These are phyloP conservation scores for Catalaphyllia jardinei DNA, from an alignment of 64 coral and sea anemone genomes.

Conservation along the genomic window DNA sequence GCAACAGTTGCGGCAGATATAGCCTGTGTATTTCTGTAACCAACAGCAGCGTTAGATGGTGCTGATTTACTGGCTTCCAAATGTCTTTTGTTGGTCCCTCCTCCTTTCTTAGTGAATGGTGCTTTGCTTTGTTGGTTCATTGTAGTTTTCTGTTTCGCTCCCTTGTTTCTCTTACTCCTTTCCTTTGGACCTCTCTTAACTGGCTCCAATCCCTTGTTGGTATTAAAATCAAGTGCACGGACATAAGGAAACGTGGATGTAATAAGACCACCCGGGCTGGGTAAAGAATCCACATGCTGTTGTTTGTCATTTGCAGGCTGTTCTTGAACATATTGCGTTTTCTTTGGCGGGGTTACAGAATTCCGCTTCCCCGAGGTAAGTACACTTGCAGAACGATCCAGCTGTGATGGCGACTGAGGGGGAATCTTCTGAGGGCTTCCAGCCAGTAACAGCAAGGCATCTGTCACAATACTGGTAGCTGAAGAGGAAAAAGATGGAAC, in stretches of 20 bases:
- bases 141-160: not conserved
- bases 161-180: not conserved
- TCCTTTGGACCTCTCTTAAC: not conserved
- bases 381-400: not conserved
- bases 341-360: not conserved
- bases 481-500: not conserved
- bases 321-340: not conserved
- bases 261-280: not conserved
- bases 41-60: not conserved
- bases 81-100: not conserved
- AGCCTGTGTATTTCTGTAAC: not conserved
- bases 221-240: slow-evolving; percentile 23
- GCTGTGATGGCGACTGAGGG: not conserved
- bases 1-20: not conserved
- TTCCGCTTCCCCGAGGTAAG: not conserved
- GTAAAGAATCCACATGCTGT: not conserved
- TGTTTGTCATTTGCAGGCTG: not conserved
- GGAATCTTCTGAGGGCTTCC: slow-evolving; percentile 46
- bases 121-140: not conserved
- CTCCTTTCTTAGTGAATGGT: not conserved
- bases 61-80: not conserved
- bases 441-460: slow-evolving; percentile 54
- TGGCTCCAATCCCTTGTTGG: not conserved
- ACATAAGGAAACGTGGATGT: slow-evolving; percentile 35
- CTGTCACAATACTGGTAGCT: slow-evolving; percentile 50